A percentile compares a stretch with the other conserved stretches of the same genome.
Evolutionary conservation across 1,140 invertebrate species (phyloP).

Genomic region (Magallana gigas): DNA sequence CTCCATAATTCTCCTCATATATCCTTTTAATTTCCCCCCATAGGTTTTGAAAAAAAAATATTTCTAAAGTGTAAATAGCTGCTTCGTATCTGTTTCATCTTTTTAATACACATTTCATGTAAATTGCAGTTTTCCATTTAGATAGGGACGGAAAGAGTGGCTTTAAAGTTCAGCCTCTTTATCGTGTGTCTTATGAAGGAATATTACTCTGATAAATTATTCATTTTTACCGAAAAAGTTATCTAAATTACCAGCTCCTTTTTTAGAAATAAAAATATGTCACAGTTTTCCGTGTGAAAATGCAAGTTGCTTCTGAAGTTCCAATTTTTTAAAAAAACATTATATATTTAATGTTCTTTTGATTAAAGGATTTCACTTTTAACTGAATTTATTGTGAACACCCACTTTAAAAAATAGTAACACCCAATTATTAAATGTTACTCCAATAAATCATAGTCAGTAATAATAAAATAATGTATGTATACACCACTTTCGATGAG

Average conservation of each 20-base stretch:
- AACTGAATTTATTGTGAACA: no score
- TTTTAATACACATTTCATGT: slow-evolving; percentile 47
- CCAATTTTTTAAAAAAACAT: neutral
- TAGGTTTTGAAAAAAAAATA: neutral
- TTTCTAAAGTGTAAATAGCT: slow-evolving; percentile 32
- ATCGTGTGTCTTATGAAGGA: neutral
- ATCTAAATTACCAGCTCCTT: slow-evolving; percentile 9
- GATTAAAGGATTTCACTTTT: neutral
- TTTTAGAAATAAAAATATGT: neutral
- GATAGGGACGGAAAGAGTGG: neutral
- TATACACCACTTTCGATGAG: no score
- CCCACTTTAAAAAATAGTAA: no score
- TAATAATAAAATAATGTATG: no score
- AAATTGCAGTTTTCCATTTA: slow-evolving; percentile 44
- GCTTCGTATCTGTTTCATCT: slow-evolving; percentile 34
- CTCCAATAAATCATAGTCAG: no score
- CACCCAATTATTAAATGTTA: no score
- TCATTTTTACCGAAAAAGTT: slow-evolving; percentile 12
- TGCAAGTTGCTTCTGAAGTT: neutral
- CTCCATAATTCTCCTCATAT: neutral
- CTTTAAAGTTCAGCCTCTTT: slow-evolving; percentile 15
- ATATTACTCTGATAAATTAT: slow-evolving; percentile 45
- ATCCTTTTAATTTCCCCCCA: slow-evolving; percentile 2
- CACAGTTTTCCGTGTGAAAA: neutral
- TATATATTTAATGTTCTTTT: neutral